These are phyloP conservation scores for Anaspis maculata DNA, from an alignment of 2,888 invertebrate species.

Conservation along the genomic window DNA sequence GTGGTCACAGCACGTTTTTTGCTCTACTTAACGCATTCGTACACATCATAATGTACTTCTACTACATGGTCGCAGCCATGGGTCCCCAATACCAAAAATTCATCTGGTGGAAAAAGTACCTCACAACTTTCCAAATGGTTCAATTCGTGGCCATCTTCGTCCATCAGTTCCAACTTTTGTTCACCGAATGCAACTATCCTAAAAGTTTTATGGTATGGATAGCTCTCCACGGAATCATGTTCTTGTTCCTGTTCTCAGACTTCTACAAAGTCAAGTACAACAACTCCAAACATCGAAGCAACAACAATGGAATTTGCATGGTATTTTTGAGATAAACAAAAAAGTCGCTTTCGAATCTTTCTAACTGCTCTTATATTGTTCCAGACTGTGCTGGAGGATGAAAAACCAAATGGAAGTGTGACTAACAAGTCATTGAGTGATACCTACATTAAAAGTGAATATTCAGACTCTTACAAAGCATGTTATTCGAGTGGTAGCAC, in stretches of 20 bases:
- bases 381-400: constrained; percentile 58
- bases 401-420: constrained; percentile 15
- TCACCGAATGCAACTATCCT: constrained; percentile 88
- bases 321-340: constrained; percentile 42
- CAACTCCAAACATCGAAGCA: constrained; percentile 32
- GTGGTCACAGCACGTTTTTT: constrained; percentile 96
- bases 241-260: constrained; percentile 88
- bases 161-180: constrained; percentile 85
- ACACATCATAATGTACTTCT: constrained; percentile 95
- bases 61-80: constrained; percentile 92
- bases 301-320: constrained; percentile 57
- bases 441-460: constrained; percentile 47
- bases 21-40: constrained; percentile 90
- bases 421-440: constrained; percentile 35
- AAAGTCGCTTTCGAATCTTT: too few species aligned
- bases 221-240: constrained; percentile 86
- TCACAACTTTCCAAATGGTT: constrained; percentile 89
- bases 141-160: constrained; percentile 89
- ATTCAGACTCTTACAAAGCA: constrained; percentile 50
- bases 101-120: constrained; percentile 97
- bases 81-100: constrained; percentile 88
- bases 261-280: constrained; percentile 84
- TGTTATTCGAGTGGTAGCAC: constrained; percentile 57
- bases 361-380: constrained; percentile 8
- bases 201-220: constrained; percentile 90